Evolutionary conservation across 1,140 invertebrate genomes (phyloP), one percentile per base, ranked within the genome.

Genomic region (Euura saliciscinereae): DNA sequence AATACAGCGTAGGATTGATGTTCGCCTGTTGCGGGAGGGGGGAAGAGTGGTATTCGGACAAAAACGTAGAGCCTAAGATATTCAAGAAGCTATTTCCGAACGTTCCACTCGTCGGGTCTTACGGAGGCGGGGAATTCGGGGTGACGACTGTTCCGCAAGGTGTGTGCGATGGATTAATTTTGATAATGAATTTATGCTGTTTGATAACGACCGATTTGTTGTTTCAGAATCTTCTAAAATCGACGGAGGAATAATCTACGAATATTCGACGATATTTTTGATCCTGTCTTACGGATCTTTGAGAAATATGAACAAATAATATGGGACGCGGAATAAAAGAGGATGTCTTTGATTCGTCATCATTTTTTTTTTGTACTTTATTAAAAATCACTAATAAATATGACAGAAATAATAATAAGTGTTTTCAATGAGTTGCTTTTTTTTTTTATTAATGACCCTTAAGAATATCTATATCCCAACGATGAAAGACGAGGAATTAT

Each of bases 91-190:
- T 88, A 43, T 92, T 92, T 80, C 91, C 91, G 0, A 82, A 85
- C 13, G 86, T 90, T 42, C 89, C 90, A 6, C 76, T 93, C 2
- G 77, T 91, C 67, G 91, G 91, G 2, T 85, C 89, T 75, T 91
- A 90, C 81, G 91, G 91, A 2, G 86, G 89, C 75, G 91, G 91
- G 43, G 91, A 92, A 81, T 89, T 89, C 70, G 91, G 91, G 6
- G 82, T 83, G 42, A 75, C 79, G 75, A 79, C 83, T 3, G 74
- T 82, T 45, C 69, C 70, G 10, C 75, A 71, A n/a, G 77, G 83
- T 86, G 13, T 28, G 28, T 28, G 28, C 28, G 28, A 28, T 28
- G 28, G 28, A 28, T 28, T 28, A 0, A 28, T 28, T 28, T 28
- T 0, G 28, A 28, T 28, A 28, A 28, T 28, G 28, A 28, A 28